Evolutionary conservation across 2,888 invertebrate genomes (phyloP).

Genomic region (Lasioglossum malachurum): DNA sequence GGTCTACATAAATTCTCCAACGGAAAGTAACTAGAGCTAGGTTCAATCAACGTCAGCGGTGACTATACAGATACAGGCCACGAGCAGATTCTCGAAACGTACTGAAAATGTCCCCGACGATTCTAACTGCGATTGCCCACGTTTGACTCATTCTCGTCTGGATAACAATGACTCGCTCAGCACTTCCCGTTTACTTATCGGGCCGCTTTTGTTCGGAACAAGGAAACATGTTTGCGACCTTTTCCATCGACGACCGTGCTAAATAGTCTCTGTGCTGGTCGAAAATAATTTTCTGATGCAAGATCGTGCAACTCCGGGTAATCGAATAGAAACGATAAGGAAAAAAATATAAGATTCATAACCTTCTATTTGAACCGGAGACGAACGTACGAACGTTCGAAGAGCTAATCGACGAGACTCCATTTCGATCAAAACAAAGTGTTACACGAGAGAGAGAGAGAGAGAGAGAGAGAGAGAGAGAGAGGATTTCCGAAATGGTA

Average conservation of each 20-base stretch:
- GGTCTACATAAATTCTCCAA: conserved; percentile 34
- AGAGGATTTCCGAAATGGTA: background rate
- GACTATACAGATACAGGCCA: background rate
- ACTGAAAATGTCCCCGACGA: conserved; percentile 23
- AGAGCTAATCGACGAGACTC: background rate
- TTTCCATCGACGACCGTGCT: background rate
- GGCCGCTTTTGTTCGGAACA: conserved; percentile 43
- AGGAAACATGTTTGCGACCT: conserved; percentile 22
- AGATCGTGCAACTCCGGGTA: conserved; percentile 10
- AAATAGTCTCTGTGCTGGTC: background rate
- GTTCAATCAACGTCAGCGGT: conserved; percentile 9
- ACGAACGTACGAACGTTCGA: background rate
- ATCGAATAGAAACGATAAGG: background rate
- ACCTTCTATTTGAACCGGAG: background rate
- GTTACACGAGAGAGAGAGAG: background rate
- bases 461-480: background rate
- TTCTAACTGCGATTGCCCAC: conserved; percentile 19
- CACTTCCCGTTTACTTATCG: conserved; percentile 63
- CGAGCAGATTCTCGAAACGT: conserved; percentile 8
- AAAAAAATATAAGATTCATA: background rate
- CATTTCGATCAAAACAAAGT: background rate
- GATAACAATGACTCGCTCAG: conserved; percentile 60
- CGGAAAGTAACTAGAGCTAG: conserved; percentile 50
- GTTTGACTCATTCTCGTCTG: conserved; percentile 66
- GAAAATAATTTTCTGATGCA: conserved; percentile 1